Conservation (phyloP, 1,140 invertebrate genomes). For the Coelopa frigida region DNA sequence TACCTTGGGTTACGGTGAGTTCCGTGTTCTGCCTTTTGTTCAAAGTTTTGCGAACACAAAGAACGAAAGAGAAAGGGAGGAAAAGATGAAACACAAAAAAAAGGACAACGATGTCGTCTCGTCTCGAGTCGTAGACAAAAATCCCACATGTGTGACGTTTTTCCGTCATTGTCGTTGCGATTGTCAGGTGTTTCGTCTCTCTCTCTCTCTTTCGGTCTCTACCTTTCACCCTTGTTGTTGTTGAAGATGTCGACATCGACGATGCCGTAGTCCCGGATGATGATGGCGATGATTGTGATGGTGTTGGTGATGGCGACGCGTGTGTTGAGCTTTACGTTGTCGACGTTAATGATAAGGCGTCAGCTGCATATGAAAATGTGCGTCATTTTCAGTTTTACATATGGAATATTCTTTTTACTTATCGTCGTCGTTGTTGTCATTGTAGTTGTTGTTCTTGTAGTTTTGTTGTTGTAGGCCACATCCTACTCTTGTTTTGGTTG, state of each 20-base stretch:
- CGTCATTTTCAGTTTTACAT: too few species aligned
- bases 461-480: too few species aligned
- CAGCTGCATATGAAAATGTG: not conserved
- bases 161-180: constrained; percentile 9
- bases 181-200: constrained; percentile 12
- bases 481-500: too few species aligned
- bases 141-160: constrained; percentile 8
- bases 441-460: too few species aligned
- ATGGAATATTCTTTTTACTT: constrained; percentile 7
- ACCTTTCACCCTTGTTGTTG: not conserved
- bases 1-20: not conserved
- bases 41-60: not conserved
- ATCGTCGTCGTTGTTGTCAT: too few species aligned
- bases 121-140: too few species aligned
- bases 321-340: constrained; percentile 3
- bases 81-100: constrained; percentile 3
- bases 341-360: constrained; percentile 7
- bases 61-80: not conserved
- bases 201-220: not conserved
- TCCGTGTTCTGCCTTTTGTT: not conserved
- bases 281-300: not conserved
- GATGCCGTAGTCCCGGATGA: constrained; percentile 3
- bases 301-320: not conserved
- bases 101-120: too few species aligned
- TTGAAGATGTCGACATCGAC: not conserved